Conservation (phyloP, 2,888 invertebrate species). For the Arge pagana region DNA sequence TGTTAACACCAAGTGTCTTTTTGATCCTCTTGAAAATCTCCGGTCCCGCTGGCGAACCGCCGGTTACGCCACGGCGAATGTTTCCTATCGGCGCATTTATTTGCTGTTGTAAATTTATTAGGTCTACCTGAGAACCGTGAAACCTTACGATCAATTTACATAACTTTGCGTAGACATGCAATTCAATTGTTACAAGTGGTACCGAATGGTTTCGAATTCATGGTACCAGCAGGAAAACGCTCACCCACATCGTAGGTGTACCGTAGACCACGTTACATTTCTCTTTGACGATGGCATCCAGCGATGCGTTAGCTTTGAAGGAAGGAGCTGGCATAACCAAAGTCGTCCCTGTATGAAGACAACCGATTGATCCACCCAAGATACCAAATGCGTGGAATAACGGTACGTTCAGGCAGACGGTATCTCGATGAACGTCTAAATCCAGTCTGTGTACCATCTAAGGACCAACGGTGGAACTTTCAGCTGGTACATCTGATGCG, state of each 20-base stretch:
- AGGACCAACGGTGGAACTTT: too few species aligned
- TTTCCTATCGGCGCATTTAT: slow-evolving; percentile 59
- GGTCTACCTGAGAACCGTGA: slow-evolving; percentile 64
- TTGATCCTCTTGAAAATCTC: slow-evolving; percentile 63
- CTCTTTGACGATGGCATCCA: slow-evolving; percentile 70
- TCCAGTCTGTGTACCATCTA: slow-evolving; percentile 52
- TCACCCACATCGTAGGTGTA: slow-evolving; percentile 80
- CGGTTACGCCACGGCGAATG: slow-evolving; percentile 66
- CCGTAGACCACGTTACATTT: slow-evolving; percentile 74
- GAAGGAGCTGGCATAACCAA: slow-evolving; percentile 65
- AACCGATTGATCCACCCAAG: slow-evolving; percentile 65
- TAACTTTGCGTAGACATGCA: neutral
- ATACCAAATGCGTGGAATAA: slow-evolving; percentile 84
- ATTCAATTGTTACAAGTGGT: neutral
- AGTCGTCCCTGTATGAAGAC: slow-evolving; percentile 66
- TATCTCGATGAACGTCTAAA: slow-evolving; percentile 59
- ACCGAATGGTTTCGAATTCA: neutral
- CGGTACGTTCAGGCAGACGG: slow-evolving; percentile 71
- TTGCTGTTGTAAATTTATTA: slow-evolving; percentile 63
- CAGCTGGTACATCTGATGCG: too few species aligned
- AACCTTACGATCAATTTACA: neutral
- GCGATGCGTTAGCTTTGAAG: slow-evolving; percentile 67
- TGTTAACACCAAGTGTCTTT: slow-evolving; percentile 57
- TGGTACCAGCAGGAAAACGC: too few species aligned
- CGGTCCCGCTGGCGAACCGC: slow-evolving; percentile 75